Base-by-base conservation (phyloP, 92 coral and sea anemone species). In the Siderastrea siderea region DNA sequence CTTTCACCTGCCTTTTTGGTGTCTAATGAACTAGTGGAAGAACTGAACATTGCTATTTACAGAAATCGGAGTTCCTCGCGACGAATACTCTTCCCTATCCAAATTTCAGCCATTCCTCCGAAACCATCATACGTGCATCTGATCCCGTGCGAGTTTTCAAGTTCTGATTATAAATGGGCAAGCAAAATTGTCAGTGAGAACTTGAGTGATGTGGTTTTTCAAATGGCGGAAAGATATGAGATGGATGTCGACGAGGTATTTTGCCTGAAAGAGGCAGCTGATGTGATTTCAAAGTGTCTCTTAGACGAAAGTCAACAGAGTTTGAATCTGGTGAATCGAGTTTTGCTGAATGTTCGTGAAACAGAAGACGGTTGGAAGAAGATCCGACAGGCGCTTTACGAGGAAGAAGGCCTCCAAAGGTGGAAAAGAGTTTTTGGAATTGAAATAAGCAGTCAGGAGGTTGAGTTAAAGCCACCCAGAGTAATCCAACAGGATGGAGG, bases 11-110 rank as follows among this genome's bases (percentile, higher is more conserved):
- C 95, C 75, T 96, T 86, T 79, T 7, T 91, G 69, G 75, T 78
- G 52, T 89, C 95, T 1, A 87, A 78, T 14, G 98, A 96, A 78
- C 91, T 96, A 47, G 94, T 96, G 19, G 95, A 96, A 68, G 99
- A 96, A 78, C 86, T 96, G 10, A 96, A 96, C 87, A 95, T 96
- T 72, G 98, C 98, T 8, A 89, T 96, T 83, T 90, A 84, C 74
- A 85, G 99, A n/a, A 94, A 96, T 79, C 96, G 99, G 38, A 84
- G 88, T 43, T 61, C 92, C 44, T 52, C 88, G 8, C 86, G 82
- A 19, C 91, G 88, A 83, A 87, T 96, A 59, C 78, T 96, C 69
- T 91, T 91, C 62, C 96, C 98, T 45, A 81, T 95, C 60, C 88
- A 77, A 14, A 51, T 96, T 16, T 87, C 90, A 7, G 84, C 88